Evolutionary conservation across 2,113 vertebrate species (phyloP), one percentile per base, ranked within the genome.

Genomic region (Oreochromis niloticus): DNA sequence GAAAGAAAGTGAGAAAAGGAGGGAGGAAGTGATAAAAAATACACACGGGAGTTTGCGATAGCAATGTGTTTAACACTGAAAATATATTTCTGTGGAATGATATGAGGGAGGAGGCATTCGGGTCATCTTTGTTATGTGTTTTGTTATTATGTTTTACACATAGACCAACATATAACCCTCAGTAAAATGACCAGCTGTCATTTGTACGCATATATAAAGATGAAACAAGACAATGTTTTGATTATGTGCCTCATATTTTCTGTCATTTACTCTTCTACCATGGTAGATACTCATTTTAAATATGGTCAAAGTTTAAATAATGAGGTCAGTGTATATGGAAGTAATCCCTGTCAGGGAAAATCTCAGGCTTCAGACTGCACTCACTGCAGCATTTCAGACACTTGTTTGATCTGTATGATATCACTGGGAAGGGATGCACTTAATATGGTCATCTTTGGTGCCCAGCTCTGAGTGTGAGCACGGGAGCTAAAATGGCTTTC

Each of bases 1-100:
- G 83, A 92, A 90, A 84, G 36, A 87, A 75, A 89, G 91, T 89
- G 91, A 90, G 90, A 93, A 90, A 87, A 85, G 83, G 63, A 85
- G 66, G 50, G 61, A 88, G 80, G 82, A 90, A 75, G 92, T 92
- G 79, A 81, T 87, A 87, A 89, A 80, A 88, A 82, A 86, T 79
- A 92, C 83, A 89, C 89, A 81, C 46, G 66, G 85, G 91, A 73
- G 27, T 59, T 59, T 36, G 86, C 36, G 3, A 75, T 84, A 83
- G 83, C 80, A 81, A 30, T 68, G 84, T 63, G 41, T 91, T 86
- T 81, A 82, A 90, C 81, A 89, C 24, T 89, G 55, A 68, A 68
- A 82, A 32, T 84, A 39, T 48, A 46, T 59, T 85, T 73, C n/a
- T n/a, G 85, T 63, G 73, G 24, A 56, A 81, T 27, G 36, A 41